These are phyloP conservation scores for Notamacropus eugenii DNA, from an alignment of 2,797 vertebrate genomes.

Conservation along the genomic window DNA sequence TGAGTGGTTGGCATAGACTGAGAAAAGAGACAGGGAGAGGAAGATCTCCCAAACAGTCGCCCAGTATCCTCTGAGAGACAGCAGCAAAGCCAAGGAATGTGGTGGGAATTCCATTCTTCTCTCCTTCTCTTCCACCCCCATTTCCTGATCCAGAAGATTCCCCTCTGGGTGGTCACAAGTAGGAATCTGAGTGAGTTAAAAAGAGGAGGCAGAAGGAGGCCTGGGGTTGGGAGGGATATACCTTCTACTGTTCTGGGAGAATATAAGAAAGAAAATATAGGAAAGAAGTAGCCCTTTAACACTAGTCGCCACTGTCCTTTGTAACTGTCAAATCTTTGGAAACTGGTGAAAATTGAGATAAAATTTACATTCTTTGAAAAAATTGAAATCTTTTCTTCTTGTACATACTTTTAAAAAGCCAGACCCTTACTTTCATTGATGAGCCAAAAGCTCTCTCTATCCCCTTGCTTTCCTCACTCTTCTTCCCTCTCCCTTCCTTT, in stretches of 20 bases:
- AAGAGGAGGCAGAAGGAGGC: not conserved
- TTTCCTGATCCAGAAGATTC: not conserved
- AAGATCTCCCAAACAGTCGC: not conserved
- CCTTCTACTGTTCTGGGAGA: not conserved
- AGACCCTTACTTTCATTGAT: not conserved
- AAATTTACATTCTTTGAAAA: not conserved
- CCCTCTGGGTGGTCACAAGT: not conserved
- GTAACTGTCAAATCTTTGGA: not conserved
- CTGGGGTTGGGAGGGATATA: not conserved
- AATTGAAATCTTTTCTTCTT: not conserved
- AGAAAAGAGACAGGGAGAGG: not conserved
- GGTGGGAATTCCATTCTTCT: not conserved
- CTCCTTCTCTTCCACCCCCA: not conserved
- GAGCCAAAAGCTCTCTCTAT: not conserved
- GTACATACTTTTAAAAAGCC: not conserved
- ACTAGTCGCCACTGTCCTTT: not conserved
- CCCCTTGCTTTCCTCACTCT: too few species aligned
- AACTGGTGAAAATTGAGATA: not conserved
- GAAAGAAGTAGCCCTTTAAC: not conserved
- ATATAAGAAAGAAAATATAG: not conserved
- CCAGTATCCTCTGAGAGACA: not conserved
- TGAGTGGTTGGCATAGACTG: not conserved
- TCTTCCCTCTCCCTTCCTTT: too few species aligned
- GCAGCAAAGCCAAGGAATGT: not conserved
- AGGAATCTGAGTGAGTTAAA: not conserved